Percentiles rank a stretch among this genome's conserved stretches.
These are phyloP conservation scores for Pogonognathellus flavescens DNA, from an alignment of 1,140 invertebrate genomes.

Conservation along the genomic window DNA sequence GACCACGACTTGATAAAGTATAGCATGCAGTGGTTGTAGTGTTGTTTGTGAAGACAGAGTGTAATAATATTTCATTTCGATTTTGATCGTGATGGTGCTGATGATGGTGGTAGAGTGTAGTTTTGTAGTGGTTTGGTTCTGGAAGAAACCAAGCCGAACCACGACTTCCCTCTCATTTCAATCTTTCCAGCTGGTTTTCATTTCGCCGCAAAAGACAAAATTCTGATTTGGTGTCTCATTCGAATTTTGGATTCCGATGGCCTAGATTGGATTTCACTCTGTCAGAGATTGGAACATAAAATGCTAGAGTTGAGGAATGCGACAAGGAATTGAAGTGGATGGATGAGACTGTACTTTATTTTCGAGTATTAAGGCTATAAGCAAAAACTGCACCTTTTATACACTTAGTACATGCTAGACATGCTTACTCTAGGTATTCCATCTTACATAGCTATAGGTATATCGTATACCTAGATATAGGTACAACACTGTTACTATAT, in stretches of 20 bases:
- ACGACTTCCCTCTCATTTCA: conserved; percentile 9
- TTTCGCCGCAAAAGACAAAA: conserved; percentile 31
- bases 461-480: too few species aligned
- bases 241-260: conserved; percentile 24
- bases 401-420: too few species aligned
- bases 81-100: too few species aligned
- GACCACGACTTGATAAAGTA: too few species aligned
- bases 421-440: not conserved
- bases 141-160: not conserved
- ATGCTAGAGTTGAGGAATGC: not conserved
- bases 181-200: conserved; percentile 13
- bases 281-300: conserved; percentile 18
- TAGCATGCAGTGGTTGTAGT: too few species aligned
- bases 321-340: conserved; percentile 17
- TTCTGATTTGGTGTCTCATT: conserved; percentile 28
- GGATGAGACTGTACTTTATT: conserved; percentile 10
- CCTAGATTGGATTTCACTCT: conserved; percentile 33
- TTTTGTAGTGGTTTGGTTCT: too few species aligned
- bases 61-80: too few species aligned
- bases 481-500: too few species aligned
- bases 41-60: too few species aligned
- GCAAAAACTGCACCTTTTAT: not conserved
- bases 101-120: too few species aligned
- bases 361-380: not conserved
- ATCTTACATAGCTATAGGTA: not conserved